Conservation (phyloP, 2,797 vertebrate species). For the Sebastes baramenuke region DNA sequence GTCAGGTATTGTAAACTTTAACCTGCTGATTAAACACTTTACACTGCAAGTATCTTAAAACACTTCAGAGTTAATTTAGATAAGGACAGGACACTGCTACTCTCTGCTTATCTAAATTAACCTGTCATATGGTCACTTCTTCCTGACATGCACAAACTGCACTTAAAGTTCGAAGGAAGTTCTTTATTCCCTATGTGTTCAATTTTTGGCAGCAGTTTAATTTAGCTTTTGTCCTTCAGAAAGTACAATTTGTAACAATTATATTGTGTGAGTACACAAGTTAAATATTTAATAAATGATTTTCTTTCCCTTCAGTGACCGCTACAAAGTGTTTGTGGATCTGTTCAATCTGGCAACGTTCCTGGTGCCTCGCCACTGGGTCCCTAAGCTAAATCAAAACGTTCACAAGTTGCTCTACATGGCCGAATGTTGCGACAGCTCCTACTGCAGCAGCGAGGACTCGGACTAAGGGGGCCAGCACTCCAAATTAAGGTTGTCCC, state of each 20-base stretch:
- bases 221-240: slow-evolving; percentile 5
- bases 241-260: background rate
- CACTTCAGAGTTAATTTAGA: slow-evolving; percentile 36
- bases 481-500: background rate
- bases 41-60: slow-evolving; percentile 3
- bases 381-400: slow-evolving; percentile 92
- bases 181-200: background rate
- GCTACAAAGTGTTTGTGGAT: slow-evolving; percentile 99
- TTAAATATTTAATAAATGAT: background rate
- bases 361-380: slow-evolving; percentile 92
- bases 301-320: slow-evolving; percentile 84
- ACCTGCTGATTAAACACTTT: slow-evolving; percentile 11
- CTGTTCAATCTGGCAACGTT: slow-evolving; percentile 97
- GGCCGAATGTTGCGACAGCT: slow-evolving; percentile 94
- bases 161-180: background rate
- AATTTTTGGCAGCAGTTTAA: background rate
- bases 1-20: slow-evolving; percentile 86
- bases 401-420: slow-evolving; percentile 93
- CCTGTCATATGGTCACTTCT: slow-evolving; percentile 13
- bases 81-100: slow-evolving; percentile 2
- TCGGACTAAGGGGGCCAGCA: slow-evolving; percentile 85
- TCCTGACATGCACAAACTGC: background rate
- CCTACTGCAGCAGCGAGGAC: slow-evolving; percentile 97
- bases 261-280: background rate
- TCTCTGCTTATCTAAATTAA: slow-evolving; percentile 41